Conservation (phyloP, 2,888 invertebrate genomes). For the Acanthococcus lagerstroemiae region DNA sequence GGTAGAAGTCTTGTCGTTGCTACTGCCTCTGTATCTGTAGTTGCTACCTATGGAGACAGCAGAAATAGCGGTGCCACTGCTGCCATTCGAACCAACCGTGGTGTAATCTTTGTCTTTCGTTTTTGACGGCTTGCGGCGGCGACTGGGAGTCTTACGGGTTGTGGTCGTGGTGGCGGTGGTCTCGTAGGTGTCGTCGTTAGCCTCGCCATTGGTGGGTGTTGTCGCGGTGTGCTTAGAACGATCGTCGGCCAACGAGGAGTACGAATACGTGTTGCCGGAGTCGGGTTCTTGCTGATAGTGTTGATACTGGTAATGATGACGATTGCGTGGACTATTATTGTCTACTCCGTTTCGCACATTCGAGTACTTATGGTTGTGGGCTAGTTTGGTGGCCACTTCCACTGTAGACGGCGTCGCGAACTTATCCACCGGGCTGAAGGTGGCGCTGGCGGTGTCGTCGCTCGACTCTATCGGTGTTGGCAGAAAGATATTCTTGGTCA, state of each 20-base stretch:
- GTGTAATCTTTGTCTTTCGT: conserved; percentile 14
- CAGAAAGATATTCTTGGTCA: conserved; percentile 12
- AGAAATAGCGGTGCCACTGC: neutral
- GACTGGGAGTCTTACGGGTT: conserved; percentile 19
- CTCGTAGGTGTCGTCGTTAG: neutral
- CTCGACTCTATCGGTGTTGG: conserved; percentile 13
- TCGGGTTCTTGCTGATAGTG: neutral
- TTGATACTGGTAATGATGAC: neutral
- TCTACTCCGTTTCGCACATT: neutral
- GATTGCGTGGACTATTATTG: no score
- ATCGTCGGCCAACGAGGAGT: neutral
- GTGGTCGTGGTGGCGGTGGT: conserved; percentile 37
- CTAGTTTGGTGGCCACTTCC: neutral
- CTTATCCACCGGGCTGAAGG: conserved; percentile 21
- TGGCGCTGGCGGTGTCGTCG: conserved; percentile 33
- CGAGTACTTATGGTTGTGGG: conserved; percentile 16
- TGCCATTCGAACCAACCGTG: neutral
- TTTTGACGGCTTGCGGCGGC: conserved; percentile 19
- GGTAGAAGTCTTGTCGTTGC: conserved; percentile 5
- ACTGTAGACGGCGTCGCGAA: neutral
- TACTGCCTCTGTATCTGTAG: conserved; percentile 5
- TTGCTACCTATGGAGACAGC: neutral
- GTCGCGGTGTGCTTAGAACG: neutral
- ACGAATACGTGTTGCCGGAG: neutral
- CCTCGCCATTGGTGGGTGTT: neutral